These are phyloP conservation scores for Anguilla marmorata DNA, from an alignment of 2,797 vertebrate genomes.

Conservation along the genomic window DNA sequence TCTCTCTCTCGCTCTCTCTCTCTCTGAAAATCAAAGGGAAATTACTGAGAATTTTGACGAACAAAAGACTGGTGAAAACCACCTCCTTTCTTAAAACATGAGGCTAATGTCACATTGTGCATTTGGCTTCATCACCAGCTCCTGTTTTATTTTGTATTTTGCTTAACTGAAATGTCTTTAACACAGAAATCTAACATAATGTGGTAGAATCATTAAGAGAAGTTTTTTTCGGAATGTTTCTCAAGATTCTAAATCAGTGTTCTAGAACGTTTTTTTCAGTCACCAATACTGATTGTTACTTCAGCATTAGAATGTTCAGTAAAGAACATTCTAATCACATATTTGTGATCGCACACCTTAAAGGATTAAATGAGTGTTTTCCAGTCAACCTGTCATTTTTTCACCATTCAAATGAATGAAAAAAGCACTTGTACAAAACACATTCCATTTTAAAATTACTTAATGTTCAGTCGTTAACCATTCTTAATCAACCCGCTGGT, in stretches of 20 bases:
- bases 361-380: neutral
- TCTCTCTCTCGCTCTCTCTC: neutral
- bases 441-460: neutral
- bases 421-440: neutral
- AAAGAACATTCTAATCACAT: neutral
- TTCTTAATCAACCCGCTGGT: neutral
- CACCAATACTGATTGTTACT: too few relatives aligned
- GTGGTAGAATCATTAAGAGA: neutral
- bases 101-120: neutral
- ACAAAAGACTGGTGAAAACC: neutral
- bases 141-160: neutral
- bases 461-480: neutral
- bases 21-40: neutral
- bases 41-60: neutral
- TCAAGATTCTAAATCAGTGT: neutral
- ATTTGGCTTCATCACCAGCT: neutral
- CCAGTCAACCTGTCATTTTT: neutral
- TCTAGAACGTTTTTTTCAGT: neutral
- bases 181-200: neutral
- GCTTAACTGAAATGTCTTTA: neutral
- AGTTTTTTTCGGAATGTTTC: neutral
- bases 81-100: neutral
- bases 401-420: neutral
- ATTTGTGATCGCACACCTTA: neutral
- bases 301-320: neutral